phyloP scores from a whole-genome alignment of 2,113 vertebrate species.

The Seriola rivoliana region DNA sequence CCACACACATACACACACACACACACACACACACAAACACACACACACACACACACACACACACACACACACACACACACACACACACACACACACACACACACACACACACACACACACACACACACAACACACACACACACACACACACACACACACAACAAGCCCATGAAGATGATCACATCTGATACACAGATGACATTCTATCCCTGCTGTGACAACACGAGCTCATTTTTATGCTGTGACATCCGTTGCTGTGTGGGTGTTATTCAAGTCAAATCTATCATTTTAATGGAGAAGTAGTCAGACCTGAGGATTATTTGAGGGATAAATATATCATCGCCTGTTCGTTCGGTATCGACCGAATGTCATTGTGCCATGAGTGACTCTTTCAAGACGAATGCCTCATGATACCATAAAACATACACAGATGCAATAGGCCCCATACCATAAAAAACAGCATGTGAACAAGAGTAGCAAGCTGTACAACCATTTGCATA shows the following conservation, averaged over 20 bases:
- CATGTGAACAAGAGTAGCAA: slow-evolving; percentile 21
- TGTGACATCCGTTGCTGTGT: slow-evolving; percentile 79
- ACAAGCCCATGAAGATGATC: slow-evolving; percentile 82
- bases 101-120: too few relatives aligned
- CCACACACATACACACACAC: slow-evolving; percentile 52
- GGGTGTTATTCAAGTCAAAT: slow-evolving; percentile 84
- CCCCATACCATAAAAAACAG: slow-evolving; percentile 34
- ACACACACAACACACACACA: too few relatives aligned
- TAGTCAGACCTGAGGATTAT: slow-evolving; percentile 83
- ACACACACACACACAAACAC: slow-evolving; percentile 56
- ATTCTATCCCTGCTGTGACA: slow-evolving; percentile 80
- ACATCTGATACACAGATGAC: slow-evolving; percentile 86
- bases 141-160: slow-evolving; percentile 17
- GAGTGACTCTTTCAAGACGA: slow-evolving; percentile 73
- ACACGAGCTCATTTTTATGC: slow-evolving; percentile 80
- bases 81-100: too few relatives aligned
- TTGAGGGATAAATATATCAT: slow-evolving; percentile 82
- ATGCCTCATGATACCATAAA: slow-evolving; percentile 54
- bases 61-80: too few relatives aligned
- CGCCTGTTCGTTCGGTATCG: slow-evolving; percentile 73
- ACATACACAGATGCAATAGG: slow-evolving; percentile 43
- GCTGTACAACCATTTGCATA: slow-evolving; percentile 43
- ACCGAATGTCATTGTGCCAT: slow-evolving; percentile 68
- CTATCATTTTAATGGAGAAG: slow-evolving; percentile 85
- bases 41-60: background rate